A percentile compares a stretch with the other conserved stretches of the same genome.
phyloP scores from a whole-genome alignment of 2,888 invertebrate genomes.

The Dryobotodes eremita region DNA sequence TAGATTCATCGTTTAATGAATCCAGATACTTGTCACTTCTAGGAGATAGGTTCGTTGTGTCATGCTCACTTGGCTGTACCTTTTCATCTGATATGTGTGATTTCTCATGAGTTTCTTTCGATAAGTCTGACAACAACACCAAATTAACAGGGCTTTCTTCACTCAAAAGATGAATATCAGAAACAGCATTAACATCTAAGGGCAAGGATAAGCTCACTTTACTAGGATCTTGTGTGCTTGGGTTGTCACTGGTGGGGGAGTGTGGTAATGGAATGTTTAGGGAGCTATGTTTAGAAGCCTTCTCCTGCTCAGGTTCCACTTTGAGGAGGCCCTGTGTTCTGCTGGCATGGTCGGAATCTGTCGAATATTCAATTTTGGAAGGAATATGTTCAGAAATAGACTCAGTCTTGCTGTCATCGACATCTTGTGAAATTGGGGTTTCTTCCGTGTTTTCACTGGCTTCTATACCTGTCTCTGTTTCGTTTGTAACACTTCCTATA shows the following conservation, averaged over 20 bases:
- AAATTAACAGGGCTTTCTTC: slow-evolving; percentile 86
- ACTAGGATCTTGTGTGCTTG: slow-evolving; percentile 76
- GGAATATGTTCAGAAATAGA: slow-evolving; percentile 88
- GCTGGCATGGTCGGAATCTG: slow-evolving; percentile 76
- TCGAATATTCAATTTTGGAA: slow-evolving; percentile 82
- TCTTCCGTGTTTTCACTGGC: slow-evolving; percentile 71
- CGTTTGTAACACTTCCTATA: slow-evolving; percentile 77
- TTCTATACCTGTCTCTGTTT: slow-evolving; percentile 73
- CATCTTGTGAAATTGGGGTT: slow-evolving; percentile 68
- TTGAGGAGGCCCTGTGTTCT: slow-evolving; percentile 72
- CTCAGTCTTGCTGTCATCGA: slow-evolving; percentile 80
- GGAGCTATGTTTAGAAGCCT: slow-evolving; percentile 73
- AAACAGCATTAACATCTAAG: slow-evolving; percentile 77
- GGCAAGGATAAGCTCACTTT: slow-evolving; percentile 83
- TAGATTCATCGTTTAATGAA: slow-evolving; percentile 83
- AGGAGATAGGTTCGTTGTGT: slow-evolving; percentile 74
- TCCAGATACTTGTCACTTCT: slow-evolving; percentile 82
- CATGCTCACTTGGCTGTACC: slow-evolving; percentile 65
- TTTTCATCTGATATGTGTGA: slow-evolving; percentile 52
- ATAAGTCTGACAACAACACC: slow-evolving; percentile 80
- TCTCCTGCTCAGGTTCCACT: slow-evolving; percentile 72
- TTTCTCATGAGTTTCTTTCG: slow-evolving; percentile 75
- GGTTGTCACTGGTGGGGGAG: slow-evolving; percentile 76
- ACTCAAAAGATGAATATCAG: slow-evolving; percentile 82
- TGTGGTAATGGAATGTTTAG: slow-evolving; percentile 73